Evolutionary conservation across 2,888 invertebrate species (phyloP).

Genomic region (Molorchus minor): DNA sequence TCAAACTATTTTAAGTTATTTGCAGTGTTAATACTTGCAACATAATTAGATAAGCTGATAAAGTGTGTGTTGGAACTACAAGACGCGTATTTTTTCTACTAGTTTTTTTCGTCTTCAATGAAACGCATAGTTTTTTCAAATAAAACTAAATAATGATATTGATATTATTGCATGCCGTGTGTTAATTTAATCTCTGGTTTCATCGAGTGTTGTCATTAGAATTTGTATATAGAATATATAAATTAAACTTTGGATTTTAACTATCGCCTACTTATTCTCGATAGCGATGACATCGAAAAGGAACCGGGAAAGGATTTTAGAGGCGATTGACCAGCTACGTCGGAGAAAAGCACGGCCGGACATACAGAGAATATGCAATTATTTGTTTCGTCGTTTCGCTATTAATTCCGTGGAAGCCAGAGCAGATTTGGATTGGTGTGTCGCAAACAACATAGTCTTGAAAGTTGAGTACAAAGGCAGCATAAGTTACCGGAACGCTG

Average conservation of each 20-base stretch:
- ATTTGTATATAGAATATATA: no score
- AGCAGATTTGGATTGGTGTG: conserved; percentile 77
- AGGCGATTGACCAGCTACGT: conserved; percentile 85
- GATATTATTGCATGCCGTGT: no score
- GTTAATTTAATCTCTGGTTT: no score
- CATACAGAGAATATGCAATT: conserved; percentile 83
- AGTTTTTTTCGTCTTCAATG: conserved; percentile 1
- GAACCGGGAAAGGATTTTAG: conserved; percentile 79
- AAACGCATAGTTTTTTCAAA: conserved; percentile 10
- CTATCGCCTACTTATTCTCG: no score
- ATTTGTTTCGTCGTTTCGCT: conserved; percentile 78
- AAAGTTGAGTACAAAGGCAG: conserved; percentile 89
- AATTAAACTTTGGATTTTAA: no score
- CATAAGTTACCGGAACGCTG: conserved; percentile 84
- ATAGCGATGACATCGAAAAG: conserved; percentile 62
- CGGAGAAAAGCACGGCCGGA: conserved; percentile 87
- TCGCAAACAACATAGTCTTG: conserved; percentile 77
- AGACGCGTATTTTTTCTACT: conserved; percentile 8
- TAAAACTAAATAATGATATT: not conserved
- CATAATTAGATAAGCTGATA: conserved; percentile 17
- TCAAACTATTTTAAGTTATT: conserved; percentile 2
- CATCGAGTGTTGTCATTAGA: no score
- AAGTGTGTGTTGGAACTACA: not conserved
- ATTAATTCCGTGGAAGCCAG: conserved; percentile 75
- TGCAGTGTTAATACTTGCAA: not conserved